Base-by-base conservation (phyloP, 2,113 vertebrate genomes). In the Thamnaconus septentrionalis region DNA sequence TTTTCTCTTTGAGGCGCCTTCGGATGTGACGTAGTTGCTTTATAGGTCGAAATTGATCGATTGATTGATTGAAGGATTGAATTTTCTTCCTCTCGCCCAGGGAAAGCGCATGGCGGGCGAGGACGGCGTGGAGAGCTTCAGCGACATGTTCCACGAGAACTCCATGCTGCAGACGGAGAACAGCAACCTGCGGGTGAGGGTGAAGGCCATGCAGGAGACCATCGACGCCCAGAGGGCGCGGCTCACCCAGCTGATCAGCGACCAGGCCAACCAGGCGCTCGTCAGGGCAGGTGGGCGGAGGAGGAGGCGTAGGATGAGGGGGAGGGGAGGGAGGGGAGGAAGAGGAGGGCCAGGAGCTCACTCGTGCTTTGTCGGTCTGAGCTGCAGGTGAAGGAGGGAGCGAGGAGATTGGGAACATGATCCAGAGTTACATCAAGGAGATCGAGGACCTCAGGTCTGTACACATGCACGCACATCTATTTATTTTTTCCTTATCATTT, bases 171-270 rank as follows among this genome's bases (percentile, higher is more conserved):
- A 98, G 82, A 97, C 94, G 0, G 97, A 99, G 82, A 98, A 96
- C 82, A 93, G 94, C 80, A 97, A 99, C 85, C 90, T 99, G 64
- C 92, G 97, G 3, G 92, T 96, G 51, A 91, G 96, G 63, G 94
- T 98, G 73, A 99, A 99, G 87, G 97, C 97, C 57, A 98, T 99
- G 97, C 97, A 99, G 77, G 96, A 98, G 85, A 98, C 97, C 0
- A 90, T 98, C 0, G 96, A 98, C 41, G 93, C 91, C 0, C 80
- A 98, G 79, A 90, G 95, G 69, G 90, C 91, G 9, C 85, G 96
- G 40, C 92, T 96, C 82, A 98, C 96, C 0, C 96, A 96, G 65
- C 88, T 98, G 5, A 82, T 97, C 66, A 95, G 95, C 4, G 94
- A 98, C 59, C 96, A 97, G 82, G 97, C 95, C 77, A 96, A 94